These are phyloP conservation scores for Pyrocoelia pectoralis DNA, from an alignment of 2,888 invertebrate genomes.

Conservation along the genomic window DNA sequence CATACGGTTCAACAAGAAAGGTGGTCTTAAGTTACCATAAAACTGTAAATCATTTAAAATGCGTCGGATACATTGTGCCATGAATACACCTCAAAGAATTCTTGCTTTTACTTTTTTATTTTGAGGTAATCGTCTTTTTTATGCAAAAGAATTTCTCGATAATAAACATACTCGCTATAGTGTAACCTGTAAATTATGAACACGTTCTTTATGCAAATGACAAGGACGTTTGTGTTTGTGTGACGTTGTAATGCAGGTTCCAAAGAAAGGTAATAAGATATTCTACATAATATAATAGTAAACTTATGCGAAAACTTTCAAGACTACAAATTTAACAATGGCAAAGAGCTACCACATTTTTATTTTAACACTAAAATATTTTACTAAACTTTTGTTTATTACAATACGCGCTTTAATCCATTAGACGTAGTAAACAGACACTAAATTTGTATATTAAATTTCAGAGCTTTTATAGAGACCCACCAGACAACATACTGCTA, in stretches of 20 bases:
- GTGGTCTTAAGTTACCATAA: too few species aligned
- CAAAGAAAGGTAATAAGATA: conserved; percentile 1
- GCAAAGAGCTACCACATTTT: conserved; percentile 1
- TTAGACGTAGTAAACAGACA: background rate
- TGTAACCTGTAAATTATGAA: background rate
- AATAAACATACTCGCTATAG: background rate
- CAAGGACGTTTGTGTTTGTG: background rate
- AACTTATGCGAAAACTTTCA: background rate
- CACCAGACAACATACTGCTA: background rate
- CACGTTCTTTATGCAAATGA: background rate
- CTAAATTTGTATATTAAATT: conserved; percentile 1
- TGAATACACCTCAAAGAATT: too few species aligned
- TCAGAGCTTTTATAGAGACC: background rate
- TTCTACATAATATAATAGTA: background rate
- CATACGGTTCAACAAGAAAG: too few species aligned
- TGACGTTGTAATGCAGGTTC: background rate
- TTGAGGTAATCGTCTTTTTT: too few species aligned
- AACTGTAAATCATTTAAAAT: too few species aligned
- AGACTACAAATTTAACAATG: background rate
- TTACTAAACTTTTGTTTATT: background rate
- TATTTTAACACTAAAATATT: background rate
- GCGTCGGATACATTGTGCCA: too few species aligned
- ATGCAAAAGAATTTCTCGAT: background rate
- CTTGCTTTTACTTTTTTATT: too few species aligned
- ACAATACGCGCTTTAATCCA: background rate